Evolutionary conservation across 1,140 invertebrate genomes (phyloP).

Genomic region (Drosophila rhopaloa): DNA sequence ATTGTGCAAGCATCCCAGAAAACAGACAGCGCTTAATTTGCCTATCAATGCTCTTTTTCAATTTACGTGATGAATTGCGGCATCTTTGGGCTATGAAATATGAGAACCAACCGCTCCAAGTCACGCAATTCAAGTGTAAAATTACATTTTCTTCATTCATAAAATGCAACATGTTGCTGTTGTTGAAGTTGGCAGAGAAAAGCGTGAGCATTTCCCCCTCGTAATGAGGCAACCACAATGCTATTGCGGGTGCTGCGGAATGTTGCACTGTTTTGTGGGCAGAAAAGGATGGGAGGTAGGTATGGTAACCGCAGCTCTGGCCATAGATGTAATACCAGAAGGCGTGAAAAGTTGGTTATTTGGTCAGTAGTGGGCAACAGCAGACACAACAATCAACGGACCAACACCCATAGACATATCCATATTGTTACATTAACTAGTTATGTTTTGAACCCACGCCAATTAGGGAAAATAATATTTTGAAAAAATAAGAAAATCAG

Average conservation of each 20-base stretch:
- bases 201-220: constrained; percentile 73
- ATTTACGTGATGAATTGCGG: constrained; percentile 58
- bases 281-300: not conserved
- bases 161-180: constrained; percentile 40
- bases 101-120: constrained; percentile 54
- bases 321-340: constrained; percentile 59
- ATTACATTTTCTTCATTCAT: constrained; percentile 77
- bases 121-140: constrained; percentile 79
- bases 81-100: constrained; percentile 50
- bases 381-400: constrained; percentile 21
- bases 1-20: constrained; percentile 38
- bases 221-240: constrained; percentile 64
- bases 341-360: constrained; percentile 74
- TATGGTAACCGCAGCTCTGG: constrained; percentile 15
- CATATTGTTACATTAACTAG: constrained; percentile 14
- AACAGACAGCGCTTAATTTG: constrained; percentile 47
- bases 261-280: constrained; percentile 17
- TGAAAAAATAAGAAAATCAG: not conserved
- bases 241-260: constrained; percentile 45
- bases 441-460: constrained; percentile 6
- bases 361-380: constrained; percentile 62
- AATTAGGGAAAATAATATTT: not conserved
- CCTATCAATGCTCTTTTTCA: constrained; percentile 65
- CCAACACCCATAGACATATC: constrained; percentile 14
- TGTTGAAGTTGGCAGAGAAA: constrained; percentile 41